Evolutionary conservation across 2,888 invertebrate genomes (phyloP).

Genomic region (Leucophenga montana): DNA sequence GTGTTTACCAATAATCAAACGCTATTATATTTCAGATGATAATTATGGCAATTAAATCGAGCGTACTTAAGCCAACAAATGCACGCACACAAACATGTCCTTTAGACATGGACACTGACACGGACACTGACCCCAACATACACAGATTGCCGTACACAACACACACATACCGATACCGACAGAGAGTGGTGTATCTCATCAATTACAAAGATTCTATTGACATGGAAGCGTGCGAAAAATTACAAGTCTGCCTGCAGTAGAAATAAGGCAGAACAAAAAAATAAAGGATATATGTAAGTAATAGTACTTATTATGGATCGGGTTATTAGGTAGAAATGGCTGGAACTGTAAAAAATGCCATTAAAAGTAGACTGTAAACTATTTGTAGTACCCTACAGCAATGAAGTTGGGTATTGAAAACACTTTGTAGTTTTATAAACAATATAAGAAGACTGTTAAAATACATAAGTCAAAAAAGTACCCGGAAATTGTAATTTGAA

Average conservation of each 20-base stretch:
- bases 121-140: slow-evolving; percentile 30
- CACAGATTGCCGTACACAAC: slow-evolving; percentile 17
- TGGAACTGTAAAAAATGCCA: slow-evolving; percentile 10
- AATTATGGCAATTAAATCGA: slow-evolving; percentile 44
- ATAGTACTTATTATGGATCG: no score
- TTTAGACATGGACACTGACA: neutral
- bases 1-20: slow-evolving; percentile 21
- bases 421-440: no score
- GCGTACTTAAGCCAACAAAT: slow-evolving; percentile 2
- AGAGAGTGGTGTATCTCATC: neutral
- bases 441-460: no score
- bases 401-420: neutral
- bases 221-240: neutral
- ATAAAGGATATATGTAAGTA: no score
- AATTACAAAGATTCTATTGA: neutral
- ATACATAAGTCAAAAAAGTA: no score
- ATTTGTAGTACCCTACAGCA: neutral
- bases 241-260: neutral
- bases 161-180: neutral
- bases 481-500: no score
- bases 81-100: neutral
- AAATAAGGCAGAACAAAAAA: neutral
- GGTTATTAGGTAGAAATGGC: neutral
- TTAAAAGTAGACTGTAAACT: slow-evolving; percentile 15
- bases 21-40: slow-evolving; percentile 45